These are phyloP conservation scores for Spea bombifrons DNA, from an alignment of 2,113 vertebrate genomes.

Conservation along the genomic window DNA sequence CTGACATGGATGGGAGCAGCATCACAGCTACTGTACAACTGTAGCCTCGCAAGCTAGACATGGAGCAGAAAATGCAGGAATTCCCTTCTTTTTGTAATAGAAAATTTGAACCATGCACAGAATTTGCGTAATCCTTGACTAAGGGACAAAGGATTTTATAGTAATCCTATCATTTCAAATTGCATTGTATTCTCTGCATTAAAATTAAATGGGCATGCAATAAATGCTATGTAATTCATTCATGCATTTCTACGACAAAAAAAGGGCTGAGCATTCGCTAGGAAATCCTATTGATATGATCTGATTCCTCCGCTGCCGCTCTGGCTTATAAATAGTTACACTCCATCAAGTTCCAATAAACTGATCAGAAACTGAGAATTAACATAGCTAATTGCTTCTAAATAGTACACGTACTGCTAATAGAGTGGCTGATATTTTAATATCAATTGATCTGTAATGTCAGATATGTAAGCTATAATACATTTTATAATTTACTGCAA, in stretches of 20 bases:
- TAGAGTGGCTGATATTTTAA: neutral
- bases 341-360: neutral
- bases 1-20: slow-evolving; percentile 26
- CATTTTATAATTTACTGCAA: neutral
- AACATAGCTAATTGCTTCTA: neutral
- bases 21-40: slow-evolving; percentile 19
- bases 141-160: neutral
- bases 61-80: slow-evolving; percentile 17
- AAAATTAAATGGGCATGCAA: neutral
- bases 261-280: neutral
- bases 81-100: slow-evolving; percentile 3
- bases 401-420: neutral
- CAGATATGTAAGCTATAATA: neutral
- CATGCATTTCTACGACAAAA: neutral
- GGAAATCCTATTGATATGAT: slow-evolving; percentile 23
- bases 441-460: neutral
- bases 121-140: neutral
- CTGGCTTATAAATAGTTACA: neutral
- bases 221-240: neutral
- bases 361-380: neutral
- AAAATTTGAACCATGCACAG: neutral
- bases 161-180: neutral
- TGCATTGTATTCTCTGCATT: slow-evolving; percentile 13
- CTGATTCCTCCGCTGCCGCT: neutral
- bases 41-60: neutral